A percentile compares a stretch with the other conserved stretches of the same genome.
Conservation (phyloP, 2,888 invertebrate species). For the Phyto melanocephala region DNA sequence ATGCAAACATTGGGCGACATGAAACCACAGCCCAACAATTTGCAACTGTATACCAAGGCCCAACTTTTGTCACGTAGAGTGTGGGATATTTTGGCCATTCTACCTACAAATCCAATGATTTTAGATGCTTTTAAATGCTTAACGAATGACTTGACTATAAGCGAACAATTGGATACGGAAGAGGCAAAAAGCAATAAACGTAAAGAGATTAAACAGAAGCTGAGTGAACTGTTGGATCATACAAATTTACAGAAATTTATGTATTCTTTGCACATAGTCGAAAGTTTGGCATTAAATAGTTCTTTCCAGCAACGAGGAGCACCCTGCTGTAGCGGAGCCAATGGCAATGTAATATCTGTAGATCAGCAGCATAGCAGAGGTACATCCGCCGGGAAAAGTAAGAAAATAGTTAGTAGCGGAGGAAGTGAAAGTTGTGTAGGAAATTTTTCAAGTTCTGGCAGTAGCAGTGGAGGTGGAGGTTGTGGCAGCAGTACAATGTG, state of each 20-base stretch:
- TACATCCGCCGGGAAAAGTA: constrained; percentile 48
- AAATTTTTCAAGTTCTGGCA: constrained; percentile 48
- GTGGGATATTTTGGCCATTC: constrained; percentile 95
- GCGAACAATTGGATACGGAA: constrained; percentile 69
- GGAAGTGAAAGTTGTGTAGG: constrained; percentile 35
- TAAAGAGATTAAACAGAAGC: constrained; percentile 76
- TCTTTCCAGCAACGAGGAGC: constrained; percentile 67
- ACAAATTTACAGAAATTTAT: constrained; percentile 95
- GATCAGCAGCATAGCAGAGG: constrained; percentile 67
- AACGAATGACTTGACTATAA: constrained; percentile 73
- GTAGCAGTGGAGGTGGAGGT: constrained; percentile 43
- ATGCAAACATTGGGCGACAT: constrained; percentile 94
- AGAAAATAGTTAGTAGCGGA: constrained; percentile 66
- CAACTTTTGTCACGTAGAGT: constrained; percentile 93
- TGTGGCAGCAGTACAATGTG: constrained; percentile 14
- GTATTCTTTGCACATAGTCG: constrained; percentile 96
- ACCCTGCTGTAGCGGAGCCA: constrained; percentile 64
- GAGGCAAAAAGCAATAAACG: constrained; percentile 74
- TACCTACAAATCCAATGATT: constrained; percentile 93
- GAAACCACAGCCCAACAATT: constrained; percentile 85
- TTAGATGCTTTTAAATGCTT: constrained; percentile 88
- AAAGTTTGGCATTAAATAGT: constrained; percentile 81
- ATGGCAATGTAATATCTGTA: constrained; percentile 67
- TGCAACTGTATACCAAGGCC: constrained; percentile 90
- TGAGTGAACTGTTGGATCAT: constrained; percentile 90